Conservation (phyloP, 1,140 invertebrate genomes). For the Drosophila ananassae region DNA sequence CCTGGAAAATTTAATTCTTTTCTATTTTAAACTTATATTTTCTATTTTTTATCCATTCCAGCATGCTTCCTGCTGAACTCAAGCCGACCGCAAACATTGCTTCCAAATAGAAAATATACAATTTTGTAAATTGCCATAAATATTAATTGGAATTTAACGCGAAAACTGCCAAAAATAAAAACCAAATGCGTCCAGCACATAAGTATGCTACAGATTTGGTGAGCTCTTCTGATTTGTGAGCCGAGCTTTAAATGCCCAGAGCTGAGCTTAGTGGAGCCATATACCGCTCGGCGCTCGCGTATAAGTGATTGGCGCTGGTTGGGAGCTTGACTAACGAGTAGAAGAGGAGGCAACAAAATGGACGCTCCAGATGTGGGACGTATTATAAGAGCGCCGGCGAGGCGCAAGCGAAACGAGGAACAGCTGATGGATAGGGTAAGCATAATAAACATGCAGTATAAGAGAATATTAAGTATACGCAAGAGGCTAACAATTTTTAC, state of each 20-base stretch:
- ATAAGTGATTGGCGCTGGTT: constrained; percentile 47
- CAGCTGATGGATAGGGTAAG: constrained; percentile 79
- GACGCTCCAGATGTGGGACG: constrained; percentile 72
- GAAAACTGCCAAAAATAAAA: constrained; percentile 33
- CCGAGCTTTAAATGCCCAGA: constrained; percentile 46
- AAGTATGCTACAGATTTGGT: constrained; percentile 48
- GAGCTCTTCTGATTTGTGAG: constrained; percentile 15
- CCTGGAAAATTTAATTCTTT: not conserved
- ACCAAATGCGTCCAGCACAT: constrained; percentile 15
- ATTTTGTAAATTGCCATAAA: constrained; percentile 47
- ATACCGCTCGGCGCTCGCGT: constrained; percentile 35
- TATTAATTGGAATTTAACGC: constrained; percentile 3
- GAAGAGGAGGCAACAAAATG: constrained; percentile 37
- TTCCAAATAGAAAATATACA: constrained; percentile 35
- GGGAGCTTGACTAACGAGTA: constrained; percentile 12
- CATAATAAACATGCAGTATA: not conserved
- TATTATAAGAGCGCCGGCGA: constrained; percentile 75
- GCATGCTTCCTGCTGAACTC: constrained; percentile 24
- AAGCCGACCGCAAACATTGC: constrained; percentile 51
- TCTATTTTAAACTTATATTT: not conserved
- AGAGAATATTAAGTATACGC: constrained; percentile 3
- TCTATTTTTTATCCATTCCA: constrained; percentile 26
- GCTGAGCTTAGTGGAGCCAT: constrained; percentile 8
- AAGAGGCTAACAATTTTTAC: not conserved
- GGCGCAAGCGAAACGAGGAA: constrained; percentile 79